These are phyloP conservation scores for Drosophila parthenogenetica DNA, from an alignment of 2,888 invertebrate species.

Conservation along the genomic window DNA sequence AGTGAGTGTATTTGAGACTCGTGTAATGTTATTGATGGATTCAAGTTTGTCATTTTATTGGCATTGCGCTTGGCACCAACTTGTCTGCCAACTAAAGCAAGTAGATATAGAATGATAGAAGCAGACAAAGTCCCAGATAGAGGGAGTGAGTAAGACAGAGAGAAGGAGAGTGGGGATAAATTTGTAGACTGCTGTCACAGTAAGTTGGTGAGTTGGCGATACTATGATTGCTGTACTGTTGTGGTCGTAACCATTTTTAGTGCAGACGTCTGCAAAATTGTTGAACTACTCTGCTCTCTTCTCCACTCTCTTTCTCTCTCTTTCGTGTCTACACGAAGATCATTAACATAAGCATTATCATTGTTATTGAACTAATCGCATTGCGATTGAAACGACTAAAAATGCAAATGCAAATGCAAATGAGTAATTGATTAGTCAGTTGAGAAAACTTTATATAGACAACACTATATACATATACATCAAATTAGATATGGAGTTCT, in stretches of 20 bases:
- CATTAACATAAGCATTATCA: slow-evolving; percentile 20
- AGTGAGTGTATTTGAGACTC: slow-evolving; percentile 9
- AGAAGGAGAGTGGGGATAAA: background rate
- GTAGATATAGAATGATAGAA: background rate
- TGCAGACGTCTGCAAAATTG: slow-evolving; percentile 48
- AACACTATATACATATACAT: background rate
- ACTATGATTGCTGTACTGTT: slow-evolving; percentile 21
- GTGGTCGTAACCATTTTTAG: slow-evolving; percentile 41
- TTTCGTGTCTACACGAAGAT: slow-evolving; percentile 1
- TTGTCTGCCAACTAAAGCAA: slow-evolving; percentile 60
- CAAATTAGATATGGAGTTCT: background rate
- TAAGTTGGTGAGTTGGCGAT: slow-evolving; percentile 22
- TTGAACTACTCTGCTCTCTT: slow-evolving; percentile 19
- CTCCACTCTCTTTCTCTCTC: background rate
- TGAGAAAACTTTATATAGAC: background rate
- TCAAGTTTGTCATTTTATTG: slow-evolving; percentile 68
- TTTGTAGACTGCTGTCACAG: slow-evolving; percentile 28
- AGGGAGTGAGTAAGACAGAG: background rate
- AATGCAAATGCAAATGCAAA: slow-evolving; percentile 2
- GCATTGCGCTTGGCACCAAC: slow-evolving; percentile 62
- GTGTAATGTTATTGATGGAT: slow-evolving; percentile 18
- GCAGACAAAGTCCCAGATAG: background rate
- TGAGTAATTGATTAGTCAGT: slow-evolving; percentile 13
- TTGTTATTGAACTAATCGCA: slow-evolving; percentile 16
- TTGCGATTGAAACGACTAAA: slow-evolving; percentile 9